A percentile compares a stretch with the other conserved stretches of the same genome.
Conservation (phyloP, 2,888 invertebrate genomes). For the Peribatodes rhomboidaria region DNA sequence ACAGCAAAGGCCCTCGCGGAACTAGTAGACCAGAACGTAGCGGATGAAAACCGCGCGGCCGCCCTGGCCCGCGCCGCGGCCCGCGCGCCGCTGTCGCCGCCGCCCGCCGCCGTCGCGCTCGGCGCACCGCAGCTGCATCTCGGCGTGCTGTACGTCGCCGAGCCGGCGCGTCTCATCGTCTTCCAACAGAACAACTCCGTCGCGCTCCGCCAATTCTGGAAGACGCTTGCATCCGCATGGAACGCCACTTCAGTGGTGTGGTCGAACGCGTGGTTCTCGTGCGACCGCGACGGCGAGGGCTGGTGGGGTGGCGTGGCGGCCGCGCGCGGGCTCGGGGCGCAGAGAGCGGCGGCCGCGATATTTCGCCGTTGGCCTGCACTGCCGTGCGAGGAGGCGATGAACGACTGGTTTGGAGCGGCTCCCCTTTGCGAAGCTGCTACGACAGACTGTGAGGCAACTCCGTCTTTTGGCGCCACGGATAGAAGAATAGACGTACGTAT, state of each 20-base stretch:
- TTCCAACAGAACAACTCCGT: slow-evolving; percentile 83
- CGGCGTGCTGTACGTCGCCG: slow-evolving; percentile 78
- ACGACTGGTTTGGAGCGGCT: slow-evolving; percentile 88
- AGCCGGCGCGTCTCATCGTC: slow-evolving; percentile 72
- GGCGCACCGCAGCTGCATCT: slow-evolving; percentile 83
- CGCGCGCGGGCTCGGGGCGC: slow-evolving; percentile 72
- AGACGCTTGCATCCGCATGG: slow-evolving; percentile 82
- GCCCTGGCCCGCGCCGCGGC: slow-evolving; percentile 79
- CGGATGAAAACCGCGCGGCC: slow-evolving; percentile 74
- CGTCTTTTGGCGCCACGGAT: slow-evolving; percentile 59
- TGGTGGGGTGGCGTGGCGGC: slow-evolving; percentile 83
- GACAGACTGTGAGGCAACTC: slow-evolving; percentile 74
- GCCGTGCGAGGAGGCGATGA: slow-evolving; percentile 90
- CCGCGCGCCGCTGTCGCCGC: slow-evolving; percentile 71
- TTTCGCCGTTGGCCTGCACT: slow-evolving; percentile 88
- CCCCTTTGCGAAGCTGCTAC: slow-evolving; percentile 72
- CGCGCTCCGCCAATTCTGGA: slow-evolving; percentile 85
- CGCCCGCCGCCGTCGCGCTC: slow-evolving; percentile 79
- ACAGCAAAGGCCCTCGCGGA: slow-evolving; percentile 80
- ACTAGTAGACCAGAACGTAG: slow-evolving; percentile 76
- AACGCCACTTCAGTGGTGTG: slow-evolving; percentile 79
- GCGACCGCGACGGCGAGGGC: slow-evolving; percentile 68
- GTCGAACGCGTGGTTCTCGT: slow-evolving; percentile 82
- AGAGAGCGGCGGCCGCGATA: slow-evolving; percentile 87
- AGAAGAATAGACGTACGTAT: slow-evolving; percentile 67